Percentiles rank a stretch among this genome's conserved stretches.
These are phyloP conservation scores for Rhinogobio ventralis DNA, from an alignment of 2,797 vertebrate genomes.

Conservation along the genomic window DNA sequence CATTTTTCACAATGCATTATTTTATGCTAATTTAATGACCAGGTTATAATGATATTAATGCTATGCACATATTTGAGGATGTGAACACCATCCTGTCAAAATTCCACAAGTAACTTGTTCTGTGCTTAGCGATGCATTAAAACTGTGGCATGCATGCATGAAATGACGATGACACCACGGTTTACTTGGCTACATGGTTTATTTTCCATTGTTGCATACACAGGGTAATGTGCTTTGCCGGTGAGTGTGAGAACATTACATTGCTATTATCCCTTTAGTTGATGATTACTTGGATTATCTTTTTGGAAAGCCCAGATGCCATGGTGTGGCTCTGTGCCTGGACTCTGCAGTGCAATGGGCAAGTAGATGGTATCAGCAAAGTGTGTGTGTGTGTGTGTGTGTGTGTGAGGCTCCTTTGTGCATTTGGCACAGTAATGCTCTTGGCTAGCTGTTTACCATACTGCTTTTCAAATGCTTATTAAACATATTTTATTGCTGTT, in stretches of 20 bases:
- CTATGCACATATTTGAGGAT: slow-evolving; percentile 57
- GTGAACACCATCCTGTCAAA: slow-evolving; percentile 32
- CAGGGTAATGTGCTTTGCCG: slow-evolving; percentile 26
- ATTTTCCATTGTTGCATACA: slow-evolving; percentile 28
- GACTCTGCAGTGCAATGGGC: slow-evolving; percentile 46
- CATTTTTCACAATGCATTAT: slow-evolving; percentile 54
- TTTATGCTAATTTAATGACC: slow-evolving; percentile 62
- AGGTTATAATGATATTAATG: slow-evolving; percentile 59
- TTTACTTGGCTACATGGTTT: background rate
- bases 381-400: background rate
- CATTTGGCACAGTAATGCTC: slow-evolving; percentile 24
- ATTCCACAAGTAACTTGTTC: slow-evolving; percentile 31
- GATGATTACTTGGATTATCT: slow-evolving; percentile 44
- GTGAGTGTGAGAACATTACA: slow-evolving; percentile 38
- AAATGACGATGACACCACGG: slow-evolving; percentile 11
- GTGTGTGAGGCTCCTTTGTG: slow-evolving; percentile 21
- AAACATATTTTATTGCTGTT: slow-evolving; percentile 46
- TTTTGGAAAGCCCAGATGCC: slow-evolving; percentile 47
- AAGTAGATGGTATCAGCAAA: slow-evolving; percentile 34
- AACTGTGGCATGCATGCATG: background rate
- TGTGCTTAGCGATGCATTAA: slow-evolving; percentile 10
- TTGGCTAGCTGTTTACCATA: slow-evolving; percentile 40
- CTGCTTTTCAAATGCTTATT: slow-evolving; percentile 48
- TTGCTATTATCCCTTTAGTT: slow-evolving; percentile 45
- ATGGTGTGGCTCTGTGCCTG: slow-evolving; percentile 46